phyloP scores from a whole-genome alignment of 2,888 invertebrate species.

The Baccha elongata region DNA sequence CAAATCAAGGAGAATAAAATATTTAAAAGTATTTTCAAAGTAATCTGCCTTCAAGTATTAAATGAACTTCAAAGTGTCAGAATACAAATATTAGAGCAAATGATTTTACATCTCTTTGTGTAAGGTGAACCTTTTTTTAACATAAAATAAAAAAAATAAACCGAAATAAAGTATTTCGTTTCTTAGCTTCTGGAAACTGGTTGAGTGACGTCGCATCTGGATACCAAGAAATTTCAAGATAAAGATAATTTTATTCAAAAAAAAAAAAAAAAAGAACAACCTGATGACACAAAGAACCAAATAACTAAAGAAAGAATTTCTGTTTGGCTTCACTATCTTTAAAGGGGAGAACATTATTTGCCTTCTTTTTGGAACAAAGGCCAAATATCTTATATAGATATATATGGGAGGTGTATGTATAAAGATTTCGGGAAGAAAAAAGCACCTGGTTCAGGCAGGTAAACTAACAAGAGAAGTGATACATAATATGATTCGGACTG shows the following conservation, averaged over 20 bases:
- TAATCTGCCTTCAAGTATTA: conserved; percentile 47
- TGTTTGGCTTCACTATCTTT: conserved; percentile 18
- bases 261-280: conserved; percentile 18
- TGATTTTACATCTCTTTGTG: conserved; percentile 43
- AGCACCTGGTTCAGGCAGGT: conserved; percentile 67
- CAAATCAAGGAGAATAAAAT: conserved; percentile 23
- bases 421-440: conserved; percentile 41
- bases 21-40: not conserved
- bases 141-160: conserved; percentile 19
- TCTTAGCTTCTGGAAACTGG: conserved; percentile 46
- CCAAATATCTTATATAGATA: conserved; percentile 28
- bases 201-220: conserved; percentile 64
- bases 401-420: not conserved
- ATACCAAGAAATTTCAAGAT: conserved; percentile 57
- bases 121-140: conserved; percentile 49
- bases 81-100: conserved; percentile 13
- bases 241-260: conserved; percentile 60
- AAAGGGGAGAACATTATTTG: conserved; percentile 23
- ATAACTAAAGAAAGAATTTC: conserved; percentile 55
- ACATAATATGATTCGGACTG: conserved; percentile 24
- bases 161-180: conserved; percentile 31
- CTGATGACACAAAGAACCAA: conserved; percentile 63
- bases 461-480: conserved; percentile 47
- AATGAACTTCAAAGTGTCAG: conserved; percentile 45
- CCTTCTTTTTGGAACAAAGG: conserved; percentile 42